A percentile compares a stretch with the other conserved stretches of the same genome.
Evolutionary conservation across 2,113 vertebrate genomes (phyloP).

Genomic region (Eulemur rufifrons): DNA sequence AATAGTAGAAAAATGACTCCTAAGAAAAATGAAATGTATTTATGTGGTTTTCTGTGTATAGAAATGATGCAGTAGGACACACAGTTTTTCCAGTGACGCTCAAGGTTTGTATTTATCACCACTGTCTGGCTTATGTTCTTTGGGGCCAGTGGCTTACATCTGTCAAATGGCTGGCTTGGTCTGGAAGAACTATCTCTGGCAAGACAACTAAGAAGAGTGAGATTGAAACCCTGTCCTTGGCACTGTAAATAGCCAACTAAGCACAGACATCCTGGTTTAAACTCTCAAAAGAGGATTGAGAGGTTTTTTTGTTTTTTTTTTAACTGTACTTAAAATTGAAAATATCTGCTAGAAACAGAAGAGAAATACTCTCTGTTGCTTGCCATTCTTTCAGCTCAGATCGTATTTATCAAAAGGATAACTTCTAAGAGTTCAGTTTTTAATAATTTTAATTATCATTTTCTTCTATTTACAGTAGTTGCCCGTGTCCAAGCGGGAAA

Average conservation of each 20-base stretch:
- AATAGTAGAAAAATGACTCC: neutral
- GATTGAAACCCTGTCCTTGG: neutral
- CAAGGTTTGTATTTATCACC: neutral
- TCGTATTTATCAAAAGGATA: neutral
- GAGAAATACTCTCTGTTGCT: neutral
- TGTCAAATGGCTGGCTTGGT: conserved; percentile 10
- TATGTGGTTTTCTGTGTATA: neutral
- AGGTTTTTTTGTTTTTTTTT: neutral
- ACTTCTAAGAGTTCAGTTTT: conserved; percentile 27
- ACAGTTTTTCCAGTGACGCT: neutral
- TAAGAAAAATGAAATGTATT: neutral
- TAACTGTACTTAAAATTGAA: conserved; percentile 33
- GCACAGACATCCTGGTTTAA: neutral
- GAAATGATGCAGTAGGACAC: neutral
- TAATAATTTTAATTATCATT: neutral
- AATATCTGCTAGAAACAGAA: conserved; percentile 37
- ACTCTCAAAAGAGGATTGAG: neutral
- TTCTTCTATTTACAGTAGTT: neutral
- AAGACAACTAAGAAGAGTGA: neutral
- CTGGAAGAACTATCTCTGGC: neutral
- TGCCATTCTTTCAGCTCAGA: neutral
- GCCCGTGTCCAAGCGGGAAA: neutral
- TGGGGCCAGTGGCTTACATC: neutral
- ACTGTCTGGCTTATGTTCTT: neutral
- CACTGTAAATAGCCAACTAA: neutral